Base-by-base conservation (phyloP, 2,888 invertebrate species). In the Scelioninae gen. 1 region DNA sequence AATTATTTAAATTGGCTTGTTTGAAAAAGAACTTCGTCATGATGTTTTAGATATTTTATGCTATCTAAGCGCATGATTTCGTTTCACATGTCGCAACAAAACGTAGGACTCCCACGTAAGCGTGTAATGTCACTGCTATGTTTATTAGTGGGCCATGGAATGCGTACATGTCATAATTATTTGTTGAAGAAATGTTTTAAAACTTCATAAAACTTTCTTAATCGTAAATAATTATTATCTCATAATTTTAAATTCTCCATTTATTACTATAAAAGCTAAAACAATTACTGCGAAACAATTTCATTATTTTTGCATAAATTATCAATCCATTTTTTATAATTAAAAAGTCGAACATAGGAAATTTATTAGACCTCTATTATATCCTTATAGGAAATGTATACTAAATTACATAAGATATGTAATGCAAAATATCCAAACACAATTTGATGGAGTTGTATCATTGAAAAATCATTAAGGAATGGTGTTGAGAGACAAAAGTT, bases 141-240 rank as follows among this genome's bases (percentile, higher is more conserved):
- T 66, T 83, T 74, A 83, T 83, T 79, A 66, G 79, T 79, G 75
- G 75, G 71, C 81, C 65, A 71, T 60, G 81, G 75, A 75, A 69
- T 75, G 75, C 69, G 81, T 81, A 69, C 69, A 38, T 69, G 81
- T 81, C 81, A 81, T 75, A 81, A 75, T 81, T 75, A 69, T 75
- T 75, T 56, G 68, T 66, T 47, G 8, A 55, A 60, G 66, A 58
- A 72, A 66, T 79, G 51, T 49, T 62, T 65, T 79, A 79, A 72
- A 72, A 65, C 29, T 31, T 23, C 63, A 63, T 31, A 16, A 49
- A 69, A 56, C 55, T 45, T 40, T 51, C 51, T 66, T 79, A 47
- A 65, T 55, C 49, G 31, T 63, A 58, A 69, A 63, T 58, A 56
- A 63, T 63, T 23, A 23, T 23, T 23, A 23, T 4, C 23, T 23